Evolutionary conservation across 2,113 vertebrate genomes (phyloP).

Genomic region (Burhinus oedicnemus): DNA sequence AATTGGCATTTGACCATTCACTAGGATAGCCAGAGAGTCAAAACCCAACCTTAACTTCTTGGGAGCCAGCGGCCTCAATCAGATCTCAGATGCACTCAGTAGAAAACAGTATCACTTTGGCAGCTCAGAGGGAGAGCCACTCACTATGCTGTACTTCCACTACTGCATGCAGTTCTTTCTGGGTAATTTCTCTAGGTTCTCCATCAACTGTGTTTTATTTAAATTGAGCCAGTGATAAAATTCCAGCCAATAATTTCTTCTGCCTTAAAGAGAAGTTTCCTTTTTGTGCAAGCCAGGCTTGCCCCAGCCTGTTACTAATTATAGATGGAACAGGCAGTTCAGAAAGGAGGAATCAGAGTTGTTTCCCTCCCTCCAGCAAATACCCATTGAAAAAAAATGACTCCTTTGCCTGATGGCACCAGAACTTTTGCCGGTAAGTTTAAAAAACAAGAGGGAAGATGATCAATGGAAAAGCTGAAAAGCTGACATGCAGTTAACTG

Average conservation of each 20-base stretch:
- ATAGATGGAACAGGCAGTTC: slow-evolving; percentile 72
- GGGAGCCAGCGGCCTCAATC: not conserved
- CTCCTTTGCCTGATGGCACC: not conserved
- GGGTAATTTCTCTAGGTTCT: not conserved
- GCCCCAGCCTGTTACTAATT: slow-evolving; percentile 74
- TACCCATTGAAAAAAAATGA: not conserved
- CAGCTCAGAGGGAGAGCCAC: not conserved
- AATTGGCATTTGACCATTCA: not conserved
- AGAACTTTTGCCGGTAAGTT: not conserved
- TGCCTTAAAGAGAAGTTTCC: slow-evolving; percentile 40
- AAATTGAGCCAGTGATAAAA: not conserved
- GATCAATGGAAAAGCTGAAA: slow-evolving; percentile 6
- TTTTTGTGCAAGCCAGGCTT: slow-evolving; percentile 50
- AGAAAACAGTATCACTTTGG: fast-evolving
- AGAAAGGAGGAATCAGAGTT: slow-evolving; percentile 52
- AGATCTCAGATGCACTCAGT: not conserved
- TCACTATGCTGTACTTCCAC: not conserved
- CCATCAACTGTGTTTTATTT: not conserved
- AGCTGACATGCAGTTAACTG: not conserved
- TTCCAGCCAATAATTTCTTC: slow-evolving; percentile 12
- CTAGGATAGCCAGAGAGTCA: not conserved
- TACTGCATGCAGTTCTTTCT: not conserved
- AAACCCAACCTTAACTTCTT: not conserved
- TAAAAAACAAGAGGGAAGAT: not conserved
- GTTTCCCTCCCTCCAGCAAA: slow-evolving; percentile 47